A percentile compares a stretch with the other conserved stretches of the same genome.
Conservation (phyloP, 2,113 vertebrate genomes). For the Riparia riparia region DNA sequence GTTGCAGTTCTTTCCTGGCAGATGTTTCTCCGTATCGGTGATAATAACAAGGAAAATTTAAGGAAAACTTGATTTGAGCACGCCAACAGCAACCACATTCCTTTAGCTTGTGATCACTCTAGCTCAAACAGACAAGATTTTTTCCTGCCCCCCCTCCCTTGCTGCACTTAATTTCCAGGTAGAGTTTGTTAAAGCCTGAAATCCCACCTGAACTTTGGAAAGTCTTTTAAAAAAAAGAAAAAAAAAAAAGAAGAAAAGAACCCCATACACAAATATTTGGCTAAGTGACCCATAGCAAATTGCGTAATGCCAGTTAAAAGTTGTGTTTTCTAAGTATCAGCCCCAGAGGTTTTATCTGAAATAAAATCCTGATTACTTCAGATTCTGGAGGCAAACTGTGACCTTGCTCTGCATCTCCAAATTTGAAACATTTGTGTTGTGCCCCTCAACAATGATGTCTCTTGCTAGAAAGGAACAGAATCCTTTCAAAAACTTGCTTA, state of each 20-base stretch:
- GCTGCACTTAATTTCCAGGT: constrained; percentile 75
- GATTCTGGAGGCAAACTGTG: constrained; percentile 74
- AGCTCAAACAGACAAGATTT: constrained; percentile 44
- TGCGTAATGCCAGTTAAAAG: constrained; percentile 78
- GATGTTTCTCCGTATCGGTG: not conserved
- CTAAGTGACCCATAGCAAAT: constrained; percentile 76
- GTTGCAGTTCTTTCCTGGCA: constrained; percentile 49
- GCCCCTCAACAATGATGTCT: not conserved
- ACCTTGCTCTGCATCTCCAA: constrained; percentile 68
- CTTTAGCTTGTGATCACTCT: constrained; percentile 23
- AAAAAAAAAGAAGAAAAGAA: not conserved
- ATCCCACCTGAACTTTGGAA: constrained; percentile 78
- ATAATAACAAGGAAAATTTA: constrained; percentile 45
- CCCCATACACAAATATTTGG: constrained; percentile 74
- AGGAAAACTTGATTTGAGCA: constrained; percentile 47
- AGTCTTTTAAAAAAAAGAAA: not conserved
- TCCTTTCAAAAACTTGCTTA: constrained; percentile 36
- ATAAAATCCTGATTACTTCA: constrained; percentile 80
- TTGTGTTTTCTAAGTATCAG: constrained; percentile 77
- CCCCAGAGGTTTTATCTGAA: constrained; percentile 80
- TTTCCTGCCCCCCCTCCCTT: not conserved
- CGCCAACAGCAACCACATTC: constrained; percentile 2
- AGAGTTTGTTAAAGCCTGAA: constrained; percentile 77
- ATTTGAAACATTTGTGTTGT: constrained; percentile 73
- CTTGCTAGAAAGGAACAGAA: constrained; percentile 38